Evolutionary conservation across 2,113 vertebrate species (phyloP).

Genomic region (Pelecanoides urinatrix): DNA sequence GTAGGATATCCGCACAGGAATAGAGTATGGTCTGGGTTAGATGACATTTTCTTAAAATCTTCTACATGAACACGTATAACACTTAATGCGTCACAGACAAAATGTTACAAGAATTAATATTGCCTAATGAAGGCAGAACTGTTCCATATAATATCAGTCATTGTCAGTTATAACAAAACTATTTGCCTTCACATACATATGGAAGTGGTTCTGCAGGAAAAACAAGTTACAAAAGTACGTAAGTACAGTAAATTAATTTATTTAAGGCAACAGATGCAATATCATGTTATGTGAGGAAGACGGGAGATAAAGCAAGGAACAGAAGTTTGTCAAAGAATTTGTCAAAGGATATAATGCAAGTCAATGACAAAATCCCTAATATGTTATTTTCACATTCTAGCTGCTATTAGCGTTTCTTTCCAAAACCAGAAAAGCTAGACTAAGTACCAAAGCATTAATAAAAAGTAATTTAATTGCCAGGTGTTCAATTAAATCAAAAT

Average conservation of each 20-base stretch:
- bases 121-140: background rate
- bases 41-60: background rate
- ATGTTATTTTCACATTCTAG: background rate
- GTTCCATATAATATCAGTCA: background rate
- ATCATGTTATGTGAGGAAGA: background rate
- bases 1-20: background rate
- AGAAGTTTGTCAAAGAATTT: background rate
- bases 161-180: background rate
- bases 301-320: background rate
- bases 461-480: background rate
- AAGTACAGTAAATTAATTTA: background rate
- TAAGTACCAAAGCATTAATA: background rate
- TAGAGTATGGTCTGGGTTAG: background rate
- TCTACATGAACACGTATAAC: background rate
- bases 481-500: background rate
- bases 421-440: background rate
- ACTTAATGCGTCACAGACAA: accelerated
- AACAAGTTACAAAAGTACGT: accelerated
- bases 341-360: background rate
- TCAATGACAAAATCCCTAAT: background rate
- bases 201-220: background rate
- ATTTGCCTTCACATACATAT: background rate
- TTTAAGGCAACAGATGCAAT: background rate
- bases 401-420: background rate
- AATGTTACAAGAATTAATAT: background rate